These are phyloP conservation scores for Nibea coibor DNA, from an alignment of 2,113 vertebrate genomes.

Conservation along the genomic window DNA sequence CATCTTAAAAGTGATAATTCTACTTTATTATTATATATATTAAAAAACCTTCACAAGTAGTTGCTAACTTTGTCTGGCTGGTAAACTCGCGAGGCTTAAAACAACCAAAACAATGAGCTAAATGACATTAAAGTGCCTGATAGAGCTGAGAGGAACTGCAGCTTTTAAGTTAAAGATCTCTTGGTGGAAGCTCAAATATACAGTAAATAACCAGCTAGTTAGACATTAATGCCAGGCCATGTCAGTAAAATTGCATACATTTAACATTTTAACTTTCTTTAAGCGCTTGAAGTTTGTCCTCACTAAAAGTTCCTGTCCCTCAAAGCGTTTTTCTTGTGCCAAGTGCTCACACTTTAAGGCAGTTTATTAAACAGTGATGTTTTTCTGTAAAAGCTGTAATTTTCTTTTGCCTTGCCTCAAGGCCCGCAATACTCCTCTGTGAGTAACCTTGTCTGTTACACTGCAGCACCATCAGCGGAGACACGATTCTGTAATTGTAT, in stretches of 20 bases:
- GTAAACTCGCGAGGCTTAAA: no score
- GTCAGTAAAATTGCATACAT: not conserved
- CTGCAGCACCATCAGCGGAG: slow-evolving; percentile 45
- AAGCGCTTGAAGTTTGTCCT: slow-evolving; percentile 23
- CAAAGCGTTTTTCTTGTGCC: slow-evolving; percentile 31
- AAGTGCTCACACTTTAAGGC: slow-evolving; percentile 33
- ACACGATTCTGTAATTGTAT: slow-evolving; percentile 61
- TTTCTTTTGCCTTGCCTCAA: slow-evolving; percentile 30
- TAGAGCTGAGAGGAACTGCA: not conserved
- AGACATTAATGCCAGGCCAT: not conserved
- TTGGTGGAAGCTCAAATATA: not conserved
- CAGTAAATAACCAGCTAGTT: not conserved
- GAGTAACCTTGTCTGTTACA: slow-evolving; percentile 39
- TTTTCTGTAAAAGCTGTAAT: slow-evolving; percentile 40
- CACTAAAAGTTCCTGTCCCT: slow-evolving; percentile 10
- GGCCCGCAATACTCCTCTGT: slow-evolving; percentile 40
- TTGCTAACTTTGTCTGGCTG: not conserved
- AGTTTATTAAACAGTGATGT: slow-evolving; percentile 58
- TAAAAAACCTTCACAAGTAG: not conserved
- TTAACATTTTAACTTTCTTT: slow-evolving; percentile 1
- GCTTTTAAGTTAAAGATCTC: not conserved
- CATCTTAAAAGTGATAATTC: not conserved
- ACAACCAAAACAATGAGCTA: no score
- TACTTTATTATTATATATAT: not conserved
- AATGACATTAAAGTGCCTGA: no score